phyloP scores from a whole-genome alignment of 1,140 invertebrate genomes.

The Halotydeus destructor region DNA sequence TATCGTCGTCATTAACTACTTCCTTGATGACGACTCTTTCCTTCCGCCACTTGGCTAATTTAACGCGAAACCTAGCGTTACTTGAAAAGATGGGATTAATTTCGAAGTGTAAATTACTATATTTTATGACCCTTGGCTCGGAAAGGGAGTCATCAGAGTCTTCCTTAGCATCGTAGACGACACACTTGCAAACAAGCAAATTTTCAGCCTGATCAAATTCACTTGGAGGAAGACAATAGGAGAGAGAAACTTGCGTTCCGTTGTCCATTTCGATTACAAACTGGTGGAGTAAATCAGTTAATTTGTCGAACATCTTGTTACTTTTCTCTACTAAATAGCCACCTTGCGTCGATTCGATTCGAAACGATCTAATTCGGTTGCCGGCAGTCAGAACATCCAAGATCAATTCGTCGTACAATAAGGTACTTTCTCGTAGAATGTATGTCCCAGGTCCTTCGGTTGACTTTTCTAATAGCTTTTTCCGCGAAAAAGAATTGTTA shows the following conservation, averaged over 20 bases:
- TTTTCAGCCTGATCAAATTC: constrained; percentile 7
- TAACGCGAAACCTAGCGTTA: neutral
- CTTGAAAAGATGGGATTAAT: neutral
- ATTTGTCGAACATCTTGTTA: neutral
- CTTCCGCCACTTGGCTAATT: neutral
- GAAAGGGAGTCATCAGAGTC: no score
- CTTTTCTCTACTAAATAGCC: neutral
- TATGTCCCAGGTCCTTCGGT: constrained; percentile 48
- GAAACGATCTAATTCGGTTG: constrained; percentile 16
- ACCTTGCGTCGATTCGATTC: neutral
- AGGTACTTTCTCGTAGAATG: constrained; percentile 55
- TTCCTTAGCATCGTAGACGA: no score
- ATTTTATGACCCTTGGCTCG: no score
- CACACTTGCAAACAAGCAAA: constrained; percentile 6
- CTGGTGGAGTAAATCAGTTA: neutral
- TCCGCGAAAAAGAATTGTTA: constrained; percentile 50
- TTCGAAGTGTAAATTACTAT: no score
- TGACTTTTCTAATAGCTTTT: constrained; percentile 54
- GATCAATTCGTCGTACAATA: constrained; percentile 41
- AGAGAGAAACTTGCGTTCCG: neutral
- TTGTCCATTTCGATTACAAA: neutral
- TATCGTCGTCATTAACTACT: neutral
- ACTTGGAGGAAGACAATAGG: neutral
- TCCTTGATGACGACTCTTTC: constrained; percentile 9
- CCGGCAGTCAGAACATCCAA: constrained; percentile 31